Conservation (phyloP, 2,888 invertebrate species). For the Eupsilia transversa region DNA sequence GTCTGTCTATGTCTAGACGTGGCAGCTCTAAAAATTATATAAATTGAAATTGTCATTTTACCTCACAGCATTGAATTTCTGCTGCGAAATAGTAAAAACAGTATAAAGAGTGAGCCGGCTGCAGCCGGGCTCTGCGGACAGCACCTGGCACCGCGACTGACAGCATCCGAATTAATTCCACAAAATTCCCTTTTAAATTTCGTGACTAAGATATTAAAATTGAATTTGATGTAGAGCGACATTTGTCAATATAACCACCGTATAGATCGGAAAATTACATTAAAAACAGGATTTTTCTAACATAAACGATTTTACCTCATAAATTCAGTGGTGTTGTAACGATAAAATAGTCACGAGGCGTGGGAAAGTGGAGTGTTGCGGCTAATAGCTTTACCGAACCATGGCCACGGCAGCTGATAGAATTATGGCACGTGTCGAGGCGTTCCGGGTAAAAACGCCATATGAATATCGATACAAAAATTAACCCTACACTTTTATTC, state of each 20-base stretch:
- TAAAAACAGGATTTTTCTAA: neutral
- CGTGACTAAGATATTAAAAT: neutral
- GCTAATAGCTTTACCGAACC: conserved; percentile 12
- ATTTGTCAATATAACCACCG: neutral
- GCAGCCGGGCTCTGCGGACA: neutral
- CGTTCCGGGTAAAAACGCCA: neutral
- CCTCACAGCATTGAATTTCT: conserved; percentile 4
- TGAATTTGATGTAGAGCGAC: neutral
- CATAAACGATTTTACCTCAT: neutral
- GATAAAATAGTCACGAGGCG: conserved; percentile 16
- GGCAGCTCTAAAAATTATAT: neutral
- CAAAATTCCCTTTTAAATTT: neutral
- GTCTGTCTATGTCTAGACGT: neutral
- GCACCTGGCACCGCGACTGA: conserved; percentile 2
- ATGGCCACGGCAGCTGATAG: conserved; percentile 12
- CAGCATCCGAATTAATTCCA: conserved; percentile 7
- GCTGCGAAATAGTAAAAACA: conserved; percentile 12
- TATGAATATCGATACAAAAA: neutral
- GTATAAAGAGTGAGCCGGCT: neutral
- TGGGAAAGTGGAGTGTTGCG: conserved; percentile 35
- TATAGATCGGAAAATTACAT: neutral
- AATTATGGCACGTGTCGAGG: conserved; percentile 20
- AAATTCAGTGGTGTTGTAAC: conserved; percentile 10
- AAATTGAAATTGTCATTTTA: conserved; percentile 11
- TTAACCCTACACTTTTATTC: neutral